phyloP scores from a whole-genome alignment of 2,888 invertebrate genomes.

The Lepeophtheirus nordmannii region DNA sequence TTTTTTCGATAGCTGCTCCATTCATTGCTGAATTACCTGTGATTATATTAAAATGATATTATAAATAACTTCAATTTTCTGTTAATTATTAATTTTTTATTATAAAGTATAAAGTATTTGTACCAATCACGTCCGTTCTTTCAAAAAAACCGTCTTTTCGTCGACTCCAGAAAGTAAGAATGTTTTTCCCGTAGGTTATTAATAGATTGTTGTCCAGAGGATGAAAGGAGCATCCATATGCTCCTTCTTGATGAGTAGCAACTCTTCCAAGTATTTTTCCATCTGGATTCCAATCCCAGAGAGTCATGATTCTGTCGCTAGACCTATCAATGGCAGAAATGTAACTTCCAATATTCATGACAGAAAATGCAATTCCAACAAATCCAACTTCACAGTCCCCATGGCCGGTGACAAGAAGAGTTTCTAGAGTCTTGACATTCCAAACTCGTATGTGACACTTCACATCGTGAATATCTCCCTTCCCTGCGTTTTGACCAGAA shows the following conservation, averaged over 20 bases:
- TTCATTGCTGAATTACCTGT: constrained; percentile 9
- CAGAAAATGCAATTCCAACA: constrained; percentile 69
- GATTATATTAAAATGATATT: background rate
- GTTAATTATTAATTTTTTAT: constrained; percentile 12
- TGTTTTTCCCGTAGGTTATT: constrained; percentile 78
- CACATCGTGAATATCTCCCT: constrained; percentile 55
- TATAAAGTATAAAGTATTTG: no score
- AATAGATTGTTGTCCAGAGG: constrained; percentile 76
- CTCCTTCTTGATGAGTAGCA: constrained; percentile 70
- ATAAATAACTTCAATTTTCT: background rate
- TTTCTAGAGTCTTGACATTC: constrained; percentile 75
- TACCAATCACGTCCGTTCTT: constrained; percentile 41
- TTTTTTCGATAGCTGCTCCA: constrained; percentile 29
- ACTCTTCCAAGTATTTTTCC: constrained; percentile 62
- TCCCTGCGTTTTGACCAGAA: constrained; percentile 69
- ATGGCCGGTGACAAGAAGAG: constrained; percentile 75
- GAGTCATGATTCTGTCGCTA: constrained; percentile 70
- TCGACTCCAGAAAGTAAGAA: constrained; percentile 80
- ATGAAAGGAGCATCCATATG: constrained; percentile 76
- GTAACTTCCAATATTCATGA: constrained; percentile 73
- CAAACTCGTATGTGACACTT: constrained; percentile 64
- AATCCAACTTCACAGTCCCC: constrained; percentile 75
- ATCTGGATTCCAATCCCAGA: constrained; percentile 72
- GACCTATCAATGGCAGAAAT: constrained; percentile 76
- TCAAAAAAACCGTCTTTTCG: constrained; percentile 79